Evolutionary conservation across 2,113 vertebrate species (phyloP).

Genomic region (Psittacara wagleri): DNA sequence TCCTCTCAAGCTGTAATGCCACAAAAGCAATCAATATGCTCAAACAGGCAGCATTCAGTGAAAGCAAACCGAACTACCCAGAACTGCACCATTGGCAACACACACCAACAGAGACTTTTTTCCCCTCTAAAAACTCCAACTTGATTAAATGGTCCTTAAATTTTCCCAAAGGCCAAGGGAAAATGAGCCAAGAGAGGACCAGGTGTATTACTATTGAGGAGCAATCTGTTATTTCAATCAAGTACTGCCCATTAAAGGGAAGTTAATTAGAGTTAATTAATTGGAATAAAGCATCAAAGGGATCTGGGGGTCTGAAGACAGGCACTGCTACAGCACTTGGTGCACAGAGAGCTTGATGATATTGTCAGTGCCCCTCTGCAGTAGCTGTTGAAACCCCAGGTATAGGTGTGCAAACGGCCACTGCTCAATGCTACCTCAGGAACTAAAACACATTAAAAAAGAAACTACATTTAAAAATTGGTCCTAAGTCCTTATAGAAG

Average conservation of each 20-base stretch:
- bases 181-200: neutral
- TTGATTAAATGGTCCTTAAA: neutral
- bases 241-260: neutral
- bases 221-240: neutral
- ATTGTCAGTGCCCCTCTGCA: neutral
- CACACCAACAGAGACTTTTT: neutral
- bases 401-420: neutral
- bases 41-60: neutral
- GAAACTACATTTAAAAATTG: neutral
- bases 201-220: neutral
- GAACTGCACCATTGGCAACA: neutral
- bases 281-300: neutral
- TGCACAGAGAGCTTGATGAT: neutral
- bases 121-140: neutral
- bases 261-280: neutral
- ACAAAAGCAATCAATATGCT: neutral
- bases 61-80: neutral
- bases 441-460: neutral
- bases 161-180: neutral
- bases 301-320: neutral
- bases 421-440: neutral
- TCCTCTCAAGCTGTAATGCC: neutral
- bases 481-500: neutral
- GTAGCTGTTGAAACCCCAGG: fast-evolving
- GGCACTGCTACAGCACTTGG: fast-evolving